Evolutionary conservation across 2,113 vertebrate species (phyloP), one percentile per base, ranked within the genome.

Genomic region (Ptyas mucosa): DNA sequence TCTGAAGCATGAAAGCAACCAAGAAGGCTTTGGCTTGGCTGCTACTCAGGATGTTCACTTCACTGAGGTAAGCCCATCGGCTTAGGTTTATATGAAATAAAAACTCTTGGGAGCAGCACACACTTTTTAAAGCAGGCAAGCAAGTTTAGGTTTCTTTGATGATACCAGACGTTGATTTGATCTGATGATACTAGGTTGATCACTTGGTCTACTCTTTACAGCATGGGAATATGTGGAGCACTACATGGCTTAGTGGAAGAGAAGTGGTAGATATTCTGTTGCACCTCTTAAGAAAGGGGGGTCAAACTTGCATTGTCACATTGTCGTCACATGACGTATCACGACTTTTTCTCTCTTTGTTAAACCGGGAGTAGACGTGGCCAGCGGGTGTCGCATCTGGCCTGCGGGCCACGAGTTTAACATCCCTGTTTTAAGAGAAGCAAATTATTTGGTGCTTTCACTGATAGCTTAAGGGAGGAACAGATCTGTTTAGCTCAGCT

Each of bases 11-110:
- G 98, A 99, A 98, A 99, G 98, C 90, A 93, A 46, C 85, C 99
- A 99, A 97, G 97, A 97, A 1, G 99, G 99, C 93, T 99, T 99
- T 93, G 98, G 97, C 92, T 98, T 99, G 18, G 98, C 98, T 0
- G 99, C 99, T 90, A 99, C 99, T 0, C 99, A 99, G 97, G 99
- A 99, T 0, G 98, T 99, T 75, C 98, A 98, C 95, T 99, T 99
- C 96, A 99, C 98, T 0, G 98, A 99, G 99, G 99, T 99, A 96
- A 57, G 6, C n/a, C 92, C 57, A 90, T 57, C 24, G 29, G 87
- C 88, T 89, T 46, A 46, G 85, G 81, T 55, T 81, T 43, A 43
- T 49, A 53, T 91, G 8, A n/a, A 61, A 3, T 18, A 9, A 24
- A 92, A 57, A n/a, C 52, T 46, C 39, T 86, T 87, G 49, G 15